These are phyloP conservation scores for Spinus pinus DNA, from an alignment of 2,797 vertebrate genomes.

Conservation along the genomic window DNA sequence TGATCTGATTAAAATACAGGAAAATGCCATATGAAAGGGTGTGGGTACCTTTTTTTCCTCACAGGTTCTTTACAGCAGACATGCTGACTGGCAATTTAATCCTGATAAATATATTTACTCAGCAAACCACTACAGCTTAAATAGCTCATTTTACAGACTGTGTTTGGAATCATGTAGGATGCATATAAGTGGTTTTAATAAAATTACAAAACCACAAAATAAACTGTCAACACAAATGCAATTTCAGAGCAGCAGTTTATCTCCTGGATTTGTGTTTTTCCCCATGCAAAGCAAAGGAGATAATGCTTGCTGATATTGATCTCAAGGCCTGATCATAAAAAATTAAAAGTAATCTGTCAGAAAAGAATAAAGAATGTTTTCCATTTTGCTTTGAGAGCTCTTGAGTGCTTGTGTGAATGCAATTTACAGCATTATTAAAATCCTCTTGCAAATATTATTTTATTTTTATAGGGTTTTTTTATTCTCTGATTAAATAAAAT, in stretches of 20 bases:
- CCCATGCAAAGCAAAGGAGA: slow-evolving; percentile 22
- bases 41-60: not conserved
- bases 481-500: not conserved
- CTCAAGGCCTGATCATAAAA: slow-evolving; percentile 51
- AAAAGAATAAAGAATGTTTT: slow-evolving; percentile 39
- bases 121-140: slow-evolving; percentile 7
- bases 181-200: slow-evolving; percentile 55
- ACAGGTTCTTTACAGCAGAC: not conserved
- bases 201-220: slow-evolving; percentile 58
- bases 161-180: slow-evolving; percentile 9
- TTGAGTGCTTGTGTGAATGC: slow-evolving; percentile 1
- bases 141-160: slow-evolving; percentile 33
- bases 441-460: slow-evolving; percentile 6
- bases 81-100: slow-evolving; percentile 17
- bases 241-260: slow-evolving; percentile 39
- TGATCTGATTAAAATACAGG: not conserved
- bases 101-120: slow-evolving; percentile 33
- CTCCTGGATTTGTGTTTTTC: slow-evolving; percentile 36
- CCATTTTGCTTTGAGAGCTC: slow-evolving; percentile 37
- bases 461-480: not conserved
- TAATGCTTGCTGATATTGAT: slow-evolving; percentile 57
- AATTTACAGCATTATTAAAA: slow-evolving; percentile 67
- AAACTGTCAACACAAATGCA: slow-evolving; percentile 23
- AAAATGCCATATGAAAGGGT: not conserved
- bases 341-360: slow-evolving; percentile 58